Evolutionary conservation across 2,888 invertebrate species (phyloP).

Genomic region (Embidobia sp.): DNA sequence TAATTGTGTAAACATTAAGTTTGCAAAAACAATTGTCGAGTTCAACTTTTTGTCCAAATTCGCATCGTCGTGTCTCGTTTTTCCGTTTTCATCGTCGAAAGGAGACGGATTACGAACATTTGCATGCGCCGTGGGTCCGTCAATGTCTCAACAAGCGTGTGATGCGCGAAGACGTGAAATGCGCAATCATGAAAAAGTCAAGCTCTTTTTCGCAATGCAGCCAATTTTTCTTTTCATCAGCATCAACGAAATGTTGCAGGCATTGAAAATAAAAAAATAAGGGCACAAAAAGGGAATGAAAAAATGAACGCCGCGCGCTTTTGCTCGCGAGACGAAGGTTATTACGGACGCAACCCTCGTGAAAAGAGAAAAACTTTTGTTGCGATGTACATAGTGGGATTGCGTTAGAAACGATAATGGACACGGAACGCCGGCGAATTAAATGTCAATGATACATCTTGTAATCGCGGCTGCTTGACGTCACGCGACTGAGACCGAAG

Average conservation of each 20-base stretch:
- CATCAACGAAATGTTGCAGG: conserved; percentile 25
- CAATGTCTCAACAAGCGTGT: conserved; percentile 20
- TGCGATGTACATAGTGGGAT: conserved; percentile 13
- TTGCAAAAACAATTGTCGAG: too few relatives aligned
- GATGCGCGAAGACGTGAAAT: conserved; percentile 36
- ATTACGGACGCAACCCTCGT: conserved; percentile 28
- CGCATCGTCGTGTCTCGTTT: not conserved
- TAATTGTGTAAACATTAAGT: too few relatives aligned
- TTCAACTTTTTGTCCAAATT: too few relatives aligned
- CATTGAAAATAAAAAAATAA: conserved; percentile 13
- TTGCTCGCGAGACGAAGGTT: conserved; percentile 19
- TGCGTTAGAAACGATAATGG: conserved; percentile 35
- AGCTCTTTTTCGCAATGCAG: conserved; percentile 22
- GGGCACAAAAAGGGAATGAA: conserved; percentile 4
- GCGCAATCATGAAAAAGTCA: conserved; percentile 47
- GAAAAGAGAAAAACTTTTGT: conserved; percentile 34
- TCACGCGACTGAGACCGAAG: not conserved
- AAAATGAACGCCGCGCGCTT: conserved; percentile 1
- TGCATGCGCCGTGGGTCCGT: conserved; percentile 1
- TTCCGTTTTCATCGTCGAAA: not conserved
- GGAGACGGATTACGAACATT: not conserved
- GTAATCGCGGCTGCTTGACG: conserved; percentile 11
- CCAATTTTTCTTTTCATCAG: conserved; percentile 44
- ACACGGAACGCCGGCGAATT: conserved; percentile 25
- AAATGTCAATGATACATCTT: conserved; percentile 39